Evolutionary conservation across 2,888 invertebrate genomes (phyloP).

Genomic region (Dysmachus trigonus): DNA sequence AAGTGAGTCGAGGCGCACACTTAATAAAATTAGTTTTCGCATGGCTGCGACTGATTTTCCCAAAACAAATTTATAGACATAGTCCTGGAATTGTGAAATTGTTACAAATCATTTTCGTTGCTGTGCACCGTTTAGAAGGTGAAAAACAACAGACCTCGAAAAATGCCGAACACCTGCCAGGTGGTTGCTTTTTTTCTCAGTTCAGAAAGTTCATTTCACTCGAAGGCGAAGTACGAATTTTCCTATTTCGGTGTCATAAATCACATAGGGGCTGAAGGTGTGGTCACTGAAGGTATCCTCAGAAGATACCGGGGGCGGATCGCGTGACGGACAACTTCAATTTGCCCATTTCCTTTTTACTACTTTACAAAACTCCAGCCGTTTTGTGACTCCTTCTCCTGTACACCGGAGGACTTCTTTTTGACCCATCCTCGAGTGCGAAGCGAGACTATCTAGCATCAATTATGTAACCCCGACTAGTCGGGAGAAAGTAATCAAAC

Average conservation of each 20-base stretch:
- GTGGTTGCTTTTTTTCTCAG: background rate
- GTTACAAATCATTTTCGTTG: background rate
- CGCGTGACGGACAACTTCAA: constrained; percentile 9
- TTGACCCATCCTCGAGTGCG: background rate
- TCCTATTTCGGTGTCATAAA: background rate
- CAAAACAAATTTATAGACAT: background rate
- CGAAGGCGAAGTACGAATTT: background rate
- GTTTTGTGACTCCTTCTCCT: background rate
- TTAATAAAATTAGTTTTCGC: background rate
- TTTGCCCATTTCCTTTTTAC: background rate
- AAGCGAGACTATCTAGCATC: background rate
- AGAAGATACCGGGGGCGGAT: background rate
- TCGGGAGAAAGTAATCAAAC: background rate
- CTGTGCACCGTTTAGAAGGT: background rate
- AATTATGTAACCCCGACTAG: background rate
- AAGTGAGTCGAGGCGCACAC: background rate
- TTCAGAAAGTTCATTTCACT: background rate
- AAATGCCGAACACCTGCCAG: background rate
- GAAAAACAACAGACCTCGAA: background rate
- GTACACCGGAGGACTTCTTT: background rate
- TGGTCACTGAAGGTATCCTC: background rate
- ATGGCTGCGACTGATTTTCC: background rate
- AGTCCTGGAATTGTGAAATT: background rate
- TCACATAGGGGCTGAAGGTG: background rate
- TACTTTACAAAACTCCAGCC: background rate